These are phyloP conservation scores for Chionis minor DNA, from an alignment of 2,113 vertebrate genomes.

Conservation along the genomic window DNA sequence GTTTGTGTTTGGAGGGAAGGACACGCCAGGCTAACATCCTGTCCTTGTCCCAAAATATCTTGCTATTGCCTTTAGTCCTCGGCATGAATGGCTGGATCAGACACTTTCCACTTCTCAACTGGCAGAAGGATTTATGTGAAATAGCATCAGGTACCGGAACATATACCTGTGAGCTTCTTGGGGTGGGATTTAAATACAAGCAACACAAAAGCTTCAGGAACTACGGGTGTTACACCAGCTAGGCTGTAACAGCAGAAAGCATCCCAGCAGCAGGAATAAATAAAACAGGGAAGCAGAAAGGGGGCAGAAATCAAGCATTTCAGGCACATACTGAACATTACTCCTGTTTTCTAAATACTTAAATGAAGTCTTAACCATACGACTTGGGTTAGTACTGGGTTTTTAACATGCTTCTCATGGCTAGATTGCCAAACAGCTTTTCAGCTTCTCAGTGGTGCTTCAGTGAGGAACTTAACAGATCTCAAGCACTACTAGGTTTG, in stretches of 20 bases:
- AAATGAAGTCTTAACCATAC: neutral
- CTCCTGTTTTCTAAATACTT: neutral
- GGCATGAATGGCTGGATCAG: neutral
- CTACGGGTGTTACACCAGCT: neutral
- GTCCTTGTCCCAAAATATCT: neutral
- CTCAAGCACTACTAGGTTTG: neutral
- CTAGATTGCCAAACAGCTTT: neutral
- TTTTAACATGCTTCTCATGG: neutral
- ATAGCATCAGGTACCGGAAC: neutral
- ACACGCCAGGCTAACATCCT: neutral
- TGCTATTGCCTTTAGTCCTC: neutral
- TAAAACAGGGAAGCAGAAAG: neutral
- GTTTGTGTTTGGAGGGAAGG: neutral
- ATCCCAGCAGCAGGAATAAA: neutral
- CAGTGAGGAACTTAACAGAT: neutral
- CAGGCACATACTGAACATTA: neutral
- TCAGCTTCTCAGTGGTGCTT: neutral
- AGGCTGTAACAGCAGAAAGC: neutral
- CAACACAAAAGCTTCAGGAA: neutral
- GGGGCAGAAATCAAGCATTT: fast-evolving
- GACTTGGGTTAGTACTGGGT: neutral
- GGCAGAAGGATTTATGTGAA: neutral
- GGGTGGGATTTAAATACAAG: neutral
- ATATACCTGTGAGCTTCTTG: neutral
- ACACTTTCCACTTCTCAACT: neutral